Conservation (phyloP, 23 tunicate species). For the Oikopleura dioica region DNA sequence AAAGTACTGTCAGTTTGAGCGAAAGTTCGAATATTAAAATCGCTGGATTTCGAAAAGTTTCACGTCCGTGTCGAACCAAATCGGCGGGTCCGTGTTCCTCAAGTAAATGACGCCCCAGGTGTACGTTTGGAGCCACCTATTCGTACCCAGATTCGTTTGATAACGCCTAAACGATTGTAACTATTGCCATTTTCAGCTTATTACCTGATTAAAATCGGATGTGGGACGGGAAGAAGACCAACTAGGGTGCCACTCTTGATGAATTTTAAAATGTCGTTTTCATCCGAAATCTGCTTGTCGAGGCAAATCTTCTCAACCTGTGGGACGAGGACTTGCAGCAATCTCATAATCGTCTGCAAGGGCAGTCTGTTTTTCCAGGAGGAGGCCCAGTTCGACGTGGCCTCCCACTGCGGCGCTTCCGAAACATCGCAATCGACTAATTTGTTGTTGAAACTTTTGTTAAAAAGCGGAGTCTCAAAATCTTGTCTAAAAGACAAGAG, state of each 20-base stretch:
- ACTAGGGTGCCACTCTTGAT: constrained; percentile 84
- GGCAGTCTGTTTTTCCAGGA: constrained; percentile 78
- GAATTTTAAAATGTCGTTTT: constrained; percentile 74
- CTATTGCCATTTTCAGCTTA: not conserved
- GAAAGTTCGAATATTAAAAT: constrained; percentile 14
- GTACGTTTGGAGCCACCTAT: constrained; percentile 83
- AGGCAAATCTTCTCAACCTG: constrained; percentile 98
- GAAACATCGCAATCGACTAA: not conserved
- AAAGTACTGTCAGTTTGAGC: too few species aligned
- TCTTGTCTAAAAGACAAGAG: not conserved
- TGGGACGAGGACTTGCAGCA: constrained; percentile 89
- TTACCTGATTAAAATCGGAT: constrained; percentile 72
- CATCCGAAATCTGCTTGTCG: constrained; percentile 84
- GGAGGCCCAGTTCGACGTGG: constrained; percentile 27
- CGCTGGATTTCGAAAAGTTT: constrained; percentile 90
- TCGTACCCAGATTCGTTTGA: constrained; percentile 79
- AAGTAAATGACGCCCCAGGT: constrained; percentile 99
- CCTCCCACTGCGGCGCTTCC: not conserved
- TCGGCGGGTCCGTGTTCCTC: constrained; percentile 81
- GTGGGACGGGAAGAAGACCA: constrained; percentile 88
- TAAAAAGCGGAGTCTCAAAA: not conserved
- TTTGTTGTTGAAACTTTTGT: not conserved
- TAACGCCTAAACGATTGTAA: constrained; percentile 12
- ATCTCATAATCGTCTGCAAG: constrained; percentile 88
- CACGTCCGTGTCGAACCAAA: constrained; percentile 95